These are phyloP conservation scores for Quiscalus mexicanus DNA, from an alignment of 2,113 vertebrate species.

Conservation along the genomic window DNA sequence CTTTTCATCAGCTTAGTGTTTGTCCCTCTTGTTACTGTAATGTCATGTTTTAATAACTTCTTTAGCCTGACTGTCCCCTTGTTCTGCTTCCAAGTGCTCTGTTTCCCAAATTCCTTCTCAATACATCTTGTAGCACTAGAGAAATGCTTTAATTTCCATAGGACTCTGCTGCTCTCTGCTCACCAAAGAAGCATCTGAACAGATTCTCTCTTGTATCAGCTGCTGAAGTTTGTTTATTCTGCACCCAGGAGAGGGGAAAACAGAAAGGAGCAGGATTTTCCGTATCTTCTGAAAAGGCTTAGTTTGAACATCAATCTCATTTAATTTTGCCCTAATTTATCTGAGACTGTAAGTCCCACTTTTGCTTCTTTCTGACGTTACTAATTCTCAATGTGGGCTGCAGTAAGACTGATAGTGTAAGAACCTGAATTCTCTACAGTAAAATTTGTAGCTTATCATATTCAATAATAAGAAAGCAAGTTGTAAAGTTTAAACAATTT, in stretches of 20 bases:
- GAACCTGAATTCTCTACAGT: background rate
- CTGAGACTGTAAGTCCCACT: background rate
- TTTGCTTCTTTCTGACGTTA: background rate
- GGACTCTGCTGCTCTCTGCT: background rate
- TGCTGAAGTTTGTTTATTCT: background rate
- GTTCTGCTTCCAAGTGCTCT: background rate
- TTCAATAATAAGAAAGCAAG: background rate
- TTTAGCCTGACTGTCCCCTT: background rate
- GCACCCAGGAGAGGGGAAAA: background rate
- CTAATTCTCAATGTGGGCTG: background rate
- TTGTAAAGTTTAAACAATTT: background rate
- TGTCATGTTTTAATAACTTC: background rate
- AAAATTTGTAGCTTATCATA: background rate
- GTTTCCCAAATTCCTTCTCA: slow-evolving; percentile 15
- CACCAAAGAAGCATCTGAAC: background rate
- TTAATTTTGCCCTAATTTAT: background rate
- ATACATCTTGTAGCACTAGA: background rate
- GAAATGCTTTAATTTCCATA: background rate
- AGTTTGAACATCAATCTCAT: background rate
- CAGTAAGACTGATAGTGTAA: background rate
- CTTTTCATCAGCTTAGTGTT: slow-evolving; percentile 5
- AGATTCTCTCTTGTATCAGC: background rate
- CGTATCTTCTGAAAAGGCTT: background rate
- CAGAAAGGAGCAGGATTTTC: background rate
- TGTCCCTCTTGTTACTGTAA: background rate